Evolutionary conservation across 2,888 invertebrate genomes (phyloP).

Genomic region (Rhagium mordax): DNA sequence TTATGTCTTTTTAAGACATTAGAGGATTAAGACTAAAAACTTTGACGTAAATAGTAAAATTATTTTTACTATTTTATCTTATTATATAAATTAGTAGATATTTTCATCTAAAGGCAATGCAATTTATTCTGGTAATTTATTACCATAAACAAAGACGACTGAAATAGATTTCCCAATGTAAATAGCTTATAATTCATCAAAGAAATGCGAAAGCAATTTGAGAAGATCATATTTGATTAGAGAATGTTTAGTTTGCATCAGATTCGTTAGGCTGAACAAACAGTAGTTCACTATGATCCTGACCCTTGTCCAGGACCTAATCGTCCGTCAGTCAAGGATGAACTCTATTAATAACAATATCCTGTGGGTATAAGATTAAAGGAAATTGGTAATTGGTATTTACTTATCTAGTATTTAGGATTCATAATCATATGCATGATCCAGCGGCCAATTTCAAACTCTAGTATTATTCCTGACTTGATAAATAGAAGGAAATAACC

Average conservation of each 20-base stretch:
- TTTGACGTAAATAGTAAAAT: too few species aligned
- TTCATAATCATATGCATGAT: constrained; percentile 5
- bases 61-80: too few species aligned
- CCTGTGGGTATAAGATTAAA: constrained; percentile 50
- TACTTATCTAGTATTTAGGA: constrained; percentile 37
- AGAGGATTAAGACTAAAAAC: too few species aligned
- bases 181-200: constrained; percentile 39
- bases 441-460: too few species aligned
- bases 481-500: too few species aligned
- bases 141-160: neutral
- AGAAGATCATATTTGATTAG: constrained; percentile 48
- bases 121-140: too few species aligned
- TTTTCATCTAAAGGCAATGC: too few species aligned
- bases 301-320: constrained; percentile 56
- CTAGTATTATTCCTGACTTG: too few species aligned
- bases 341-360: constrained; percentile 51
- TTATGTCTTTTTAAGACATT: too few species aligned
- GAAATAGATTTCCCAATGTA: neutral
- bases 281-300: constrained; percentile 52
- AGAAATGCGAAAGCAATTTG: constrained; percentile 45
- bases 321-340: constrained; percentile 57
- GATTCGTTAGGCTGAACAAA: constrained; percentile 57
- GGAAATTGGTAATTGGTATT: constrained; percentile 53
- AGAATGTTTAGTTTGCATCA: constrained; percentile 56
- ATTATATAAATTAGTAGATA: too few species aligned